Evolutionary conservation across 2,113 vertebrate species (phyloP).

Genomic region (Triplophysa dalaica): DNA sequence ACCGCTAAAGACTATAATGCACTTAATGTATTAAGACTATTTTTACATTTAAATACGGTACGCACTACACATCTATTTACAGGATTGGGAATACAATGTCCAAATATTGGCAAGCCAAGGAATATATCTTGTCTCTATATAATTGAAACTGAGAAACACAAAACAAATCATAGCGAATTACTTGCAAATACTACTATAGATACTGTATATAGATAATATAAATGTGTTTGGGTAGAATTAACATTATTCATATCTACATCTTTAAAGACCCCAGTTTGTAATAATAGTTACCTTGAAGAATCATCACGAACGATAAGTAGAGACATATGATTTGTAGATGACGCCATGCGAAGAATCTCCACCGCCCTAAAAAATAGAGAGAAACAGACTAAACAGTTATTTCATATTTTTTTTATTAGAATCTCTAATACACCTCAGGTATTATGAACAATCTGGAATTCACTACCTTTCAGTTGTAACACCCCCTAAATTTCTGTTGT

Average conservation of each 20-base stretch:
- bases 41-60: constrained; percentile 40
- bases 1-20: constrained; percentile 41
- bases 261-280: neutral
- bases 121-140: neutral
- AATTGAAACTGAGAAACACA: neutral
- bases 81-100: constrained; percentile 48
- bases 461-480: constrained; percentile 83
- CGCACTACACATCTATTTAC: constrained; percentile 47
- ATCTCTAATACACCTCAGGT: neutral
- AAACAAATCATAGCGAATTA: neutral
- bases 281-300: constrained; percentile 75
- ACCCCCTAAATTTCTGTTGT: constrained; percentile 81
- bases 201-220: too few species aligned
- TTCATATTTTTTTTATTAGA: neutral
- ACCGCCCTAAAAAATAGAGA: constrained; percentile 74
- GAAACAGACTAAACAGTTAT: neutral
- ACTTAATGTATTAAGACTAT: constrained; percentile 46
- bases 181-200: neutral
- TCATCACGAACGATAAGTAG: constrained; percentile 81
- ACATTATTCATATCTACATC: too few species aligned
- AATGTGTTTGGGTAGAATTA: neutral
- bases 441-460: neutral
- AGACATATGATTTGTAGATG: constrained; percentile 84
- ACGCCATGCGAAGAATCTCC: constrained; percentile 82
- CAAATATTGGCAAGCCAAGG: constrained; percentile 25